Evolutionary conservation across 2,888 invertebrate genomes (phyloP), one percentile per base, ranked within the genome.

Genomic region (Aricia artaxerxes): DNA sequence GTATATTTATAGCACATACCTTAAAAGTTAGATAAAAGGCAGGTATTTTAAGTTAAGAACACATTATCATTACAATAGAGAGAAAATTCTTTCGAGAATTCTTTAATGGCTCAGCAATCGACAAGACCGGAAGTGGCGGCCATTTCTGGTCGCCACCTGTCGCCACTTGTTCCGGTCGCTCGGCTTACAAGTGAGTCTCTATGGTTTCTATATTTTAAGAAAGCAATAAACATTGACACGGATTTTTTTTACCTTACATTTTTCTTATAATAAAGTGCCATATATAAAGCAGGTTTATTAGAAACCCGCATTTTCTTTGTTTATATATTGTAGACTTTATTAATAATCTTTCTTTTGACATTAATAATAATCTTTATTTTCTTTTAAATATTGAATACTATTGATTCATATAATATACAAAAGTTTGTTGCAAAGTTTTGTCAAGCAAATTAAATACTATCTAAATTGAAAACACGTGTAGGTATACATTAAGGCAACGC

Each of bases 81-180:
- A 44, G 44, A 75, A 75, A 75, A 75, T 49, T 49, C 75, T 78
- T 79, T 75, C 44, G 69, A 75, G 75, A 38, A 44, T 69, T 80
- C 64, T 75, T 76, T 81, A 81, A 81, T 80, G 78, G 81, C 81
- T 80, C 79, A 79, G 78, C 76, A 73, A 78, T 75, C 75, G 75
- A 75, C 75, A 75, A 49, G 81, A 85, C 87, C 90, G 92, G 92
- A 92, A 88, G 87, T 84, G 85, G 83, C 85, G 87, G 87, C 90
- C 92, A 91, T 92, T 91, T 90, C 91, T 91, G 86, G 82, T 81
- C 87, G 84, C 90, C 91, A 92, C 92, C 92, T 92, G 92, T 90
- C 92, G 87, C 89, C 84, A 85, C 85, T 84, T 85, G 84, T 89
- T 92, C 92, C 92, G 91, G 89, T 84, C 31, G 24, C 49, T 75